Percentiles rank a stretch among this genome's conserved stretches.
Conservation (phyloP, 2,797 vertebrate species). For the Nyctalus aviator region DNA sequence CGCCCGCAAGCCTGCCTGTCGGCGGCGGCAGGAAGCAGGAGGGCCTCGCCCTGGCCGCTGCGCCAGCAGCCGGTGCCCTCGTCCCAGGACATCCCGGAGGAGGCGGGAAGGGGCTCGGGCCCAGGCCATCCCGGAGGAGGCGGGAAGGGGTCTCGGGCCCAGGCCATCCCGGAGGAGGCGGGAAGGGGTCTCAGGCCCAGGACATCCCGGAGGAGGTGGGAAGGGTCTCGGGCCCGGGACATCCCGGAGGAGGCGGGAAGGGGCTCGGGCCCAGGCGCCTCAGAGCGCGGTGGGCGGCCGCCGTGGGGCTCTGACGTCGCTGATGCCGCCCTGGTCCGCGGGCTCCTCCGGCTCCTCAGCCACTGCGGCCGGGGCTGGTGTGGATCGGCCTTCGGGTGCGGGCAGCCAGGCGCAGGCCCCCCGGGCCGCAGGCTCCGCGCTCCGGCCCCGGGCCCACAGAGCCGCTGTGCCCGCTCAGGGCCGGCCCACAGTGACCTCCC, state of each 20-base stretch:
- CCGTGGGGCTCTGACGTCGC: background rate
- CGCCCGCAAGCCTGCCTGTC: background rate
- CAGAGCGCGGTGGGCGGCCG: no score
- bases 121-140: no score
- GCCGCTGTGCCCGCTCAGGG: background rate
- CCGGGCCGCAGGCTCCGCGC: background rate
- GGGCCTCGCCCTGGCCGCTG: background rate
- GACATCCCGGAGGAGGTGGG: no score
- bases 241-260: no score
- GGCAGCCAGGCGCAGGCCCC: background rate
- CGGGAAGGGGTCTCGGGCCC: no score
- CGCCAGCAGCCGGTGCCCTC: background rate
- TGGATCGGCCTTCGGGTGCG: background rate
- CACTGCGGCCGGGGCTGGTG: background rate
- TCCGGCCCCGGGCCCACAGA: background rate
- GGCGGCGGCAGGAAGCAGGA: no score
- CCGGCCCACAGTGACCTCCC: background rate
- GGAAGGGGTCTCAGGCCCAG: no score
- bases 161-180: no score
- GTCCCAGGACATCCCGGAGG: no score
- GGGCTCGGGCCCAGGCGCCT: no score
- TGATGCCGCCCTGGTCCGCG: fast-evolving
- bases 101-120: no score
- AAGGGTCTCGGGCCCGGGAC: no score
- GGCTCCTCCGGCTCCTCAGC: background rate